phyloP scores from a whole-genome alignment of 2,797 vertebrate genomes.

The Urophycis tenuis region DNA sequence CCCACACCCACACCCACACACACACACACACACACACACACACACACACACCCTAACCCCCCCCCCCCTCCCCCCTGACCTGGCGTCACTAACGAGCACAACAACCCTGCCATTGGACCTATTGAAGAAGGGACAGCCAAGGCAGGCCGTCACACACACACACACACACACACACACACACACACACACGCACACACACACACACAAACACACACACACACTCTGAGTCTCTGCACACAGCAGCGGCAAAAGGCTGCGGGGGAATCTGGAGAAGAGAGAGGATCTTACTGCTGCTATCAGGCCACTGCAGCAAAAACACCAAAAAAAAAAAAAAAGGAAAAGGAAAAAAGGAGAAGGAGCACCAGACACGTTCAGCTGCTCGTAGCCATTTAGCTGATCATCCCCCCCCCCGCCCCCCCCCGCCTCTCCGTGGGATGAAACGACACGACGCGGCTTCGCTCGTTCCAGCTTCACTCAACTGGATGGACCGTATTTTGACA shows the following conservation, averaged over 20 bases:
- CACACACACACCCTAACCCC: constrained; percentile 47
- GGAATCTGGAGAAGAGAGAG: constrained; percentile 27
- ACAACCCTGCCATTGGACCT: constrained; percentile 38
- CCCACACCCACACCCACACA: constrained; percentile 40
- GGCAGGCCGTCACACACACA: constrained; percentile 12
- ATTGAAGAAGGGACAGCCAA: constrained; percentile 25
- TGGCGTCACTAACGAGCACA: constrained; percentile 50
- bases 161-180: no score
- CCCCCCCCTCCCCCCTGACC: constrained; percentile 41
- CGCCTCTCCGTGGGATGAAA: constrained; percentile 31
- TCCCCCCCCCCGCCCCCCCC: no score
- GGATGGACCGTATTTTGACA: constrained; percentile 40
- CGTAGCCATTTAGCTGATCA: constrained; percentile 36
- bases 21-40: constrained; percentile 47
- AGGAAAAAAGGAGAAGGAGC: constrained; percentile 22
- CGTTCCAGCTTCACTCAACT: constrained; percentile 25
- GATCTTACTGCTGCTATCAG: constrained; percentile 18
- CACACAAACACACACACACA: no score
- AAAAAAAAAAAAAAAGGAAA: neutral
- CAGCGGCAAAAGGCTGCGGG: constrained; percentile 19
- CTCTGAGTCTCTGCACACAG: constrained; percentile 25
- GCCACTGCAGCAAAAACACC: neutral
- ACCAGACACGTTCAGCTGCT: constrained; percentile 26
- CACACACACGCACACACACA: no score
- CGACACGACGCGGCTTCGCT: constrained; percentile 25